These are phyloP conservation scores for Drosophila tropicalis DNA, from an alignment of 1,140 invertebrate genomes.

Conservation along the genomic window DNA sequence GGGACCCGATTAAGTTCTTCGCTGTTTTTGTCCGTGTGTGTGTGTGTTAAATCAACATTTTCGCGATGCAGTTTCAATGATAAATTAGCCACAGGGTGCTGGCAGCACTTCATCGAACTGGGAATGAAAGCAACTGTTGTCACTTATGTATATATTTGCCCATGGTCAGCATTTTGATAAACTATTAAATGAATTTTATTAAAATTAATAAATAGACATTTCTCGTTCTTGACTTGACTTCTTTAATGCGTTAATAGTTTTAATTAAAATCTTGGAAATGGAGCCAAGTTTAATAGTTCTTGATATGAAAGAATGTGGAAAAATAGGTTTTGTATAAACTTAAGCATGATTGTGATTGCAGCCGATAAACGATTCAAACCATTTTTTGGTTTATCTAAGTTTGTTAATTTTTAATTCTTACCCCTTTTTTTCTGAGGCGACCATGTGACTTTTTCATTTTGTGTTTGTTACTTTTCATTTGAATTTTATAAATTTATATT, in stretches of 20 bases:
- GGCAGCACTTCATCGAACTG: background rate
- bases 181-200: background rate
- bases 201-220: background rate
- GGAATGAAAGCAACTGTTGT: conserved; percentile 52
- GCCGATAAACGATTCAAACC: too few species aligned
- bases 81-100: conserved; percentile 62
- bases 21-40: background rate
- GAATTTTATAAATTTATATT: background rate
- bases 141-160: background rate
- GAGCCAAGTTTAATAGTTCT: too few species aligned
- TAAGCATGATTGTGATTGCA: too few species aligned
- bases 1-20: conserved; percentile 63
- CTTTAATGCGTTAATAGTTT: too few species aligned
- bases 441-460: too few species aligned
- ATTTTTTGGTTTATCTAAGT: too few species aligned
- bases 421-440: too few species aligned
- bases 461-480: background rate
- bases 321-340: too few species aligned
- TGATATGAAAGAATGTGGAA: too few species aligned
- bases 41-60: conserved; percentile 69
- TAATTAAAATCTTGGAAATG: too few species aligned
- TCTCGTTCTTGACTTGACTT: background rate
- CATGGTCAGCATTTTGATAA: conserved; percentile 33
- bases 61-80: conserved; percentile 49
- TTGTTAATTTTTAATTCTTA: too few species aligned